phyloP scores from a whole-genome alignment of 1,140 invertebrate species.

The Mya arenaria region DNA sequence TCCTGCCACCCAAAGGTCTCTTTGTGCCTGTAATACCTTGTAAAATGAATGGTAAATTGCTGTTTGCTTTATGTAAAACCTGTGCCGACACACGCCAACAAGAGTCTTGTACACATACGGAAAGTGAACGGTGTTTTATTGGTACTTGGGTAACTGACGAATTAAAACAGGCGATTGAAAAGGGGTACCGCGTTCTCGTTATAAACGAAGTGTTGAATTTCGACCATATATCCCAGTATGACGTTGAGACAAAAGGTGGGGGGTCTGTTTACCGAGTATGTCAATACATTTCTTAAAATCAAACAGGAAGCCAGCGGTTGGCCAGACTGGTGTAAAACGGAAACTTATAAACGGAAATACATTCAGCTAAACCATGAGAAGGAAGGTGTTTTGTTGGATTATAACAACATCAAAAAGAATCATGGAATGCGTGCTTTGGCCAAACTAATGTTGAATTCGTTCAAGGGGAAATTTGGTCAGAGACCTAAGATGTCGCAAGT shows the following conservation, averaged over 20 bases:
- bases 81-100: constrained; percentile 24
- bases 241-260: neutral
- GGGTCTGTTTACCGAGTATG: constrained; percentile 57
- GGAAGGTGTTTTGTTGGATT: constrained; percentile 78
- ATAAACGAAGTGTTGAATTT: constrained; percentile 51
- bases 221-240: constrained; percentile 4
- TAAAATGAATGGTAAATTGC: constrained; percentile 28
- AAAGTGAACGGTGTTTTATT: constrained; percentile 1
- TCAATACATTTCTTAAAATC: constrained; percentile 65
- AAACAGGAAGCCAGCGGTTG: constrained; percentile 65
- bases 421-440: constrained; percentile 65
- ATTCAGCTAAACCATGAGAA: constrained; percentile 55
- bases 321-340: constrained; percentile 53
- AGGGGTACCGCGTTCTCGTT: neutral
- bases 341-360: constrained; percentile 62
- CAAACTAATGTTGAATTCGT: constrained; percentile 38
- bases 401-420: constrained; percentile 75
- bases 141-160: constrained; percentile 26
- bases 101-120: constrained; percentile 21
- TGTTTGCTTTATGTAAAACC: constrained; percentile 34
- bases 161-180: too few relatives aligned
- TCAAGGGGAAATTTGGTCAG: constrained; percentile 57
- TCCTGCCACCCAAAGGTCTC: constrained; percentile 20
- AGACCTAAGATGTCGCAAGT: constrained; percentile 27
- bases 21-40: constrained; percentile 39